Conservation (phyloP, 2,113 vertebrate species). For the Aegotheles bennettii region DNA sequence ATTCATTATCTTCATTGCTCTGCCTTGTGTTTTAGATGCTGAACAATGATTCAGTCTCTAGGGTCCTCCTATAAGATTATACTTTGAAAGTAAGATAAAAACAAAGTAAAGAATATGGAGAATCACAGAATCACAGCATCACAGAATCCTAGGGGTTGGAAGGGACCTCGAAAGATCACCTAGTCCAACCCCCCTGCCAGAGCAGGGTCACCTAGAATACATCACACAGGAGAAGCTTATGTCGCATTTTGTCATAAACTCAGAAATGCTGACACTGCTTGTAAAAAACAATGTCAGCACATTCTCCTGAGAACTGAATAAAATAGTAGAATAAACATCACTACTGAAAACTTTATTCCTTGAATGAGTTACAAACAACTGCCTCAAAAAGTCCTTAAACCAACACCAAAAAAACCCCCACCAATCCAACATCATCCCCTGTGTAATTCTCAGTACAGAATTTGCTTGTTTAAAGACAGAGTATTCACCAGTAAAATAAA, state of each 20-base stretch:
- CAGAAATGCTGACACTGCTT: background rate
- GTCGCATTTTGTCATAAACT: background rate
- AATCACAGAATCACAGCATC: too few species aligned
- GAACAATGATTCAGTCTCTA: background rate
- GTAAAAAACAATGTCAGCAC: background rate
- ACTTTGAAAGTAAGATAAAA: background rate
- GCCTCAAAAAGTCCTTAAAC: background rate
- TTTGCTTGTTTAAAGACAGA: background rate
- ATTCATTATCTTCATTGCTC: background rate
- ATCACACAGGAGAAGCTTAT: background rate
- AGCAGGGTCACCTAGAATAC: too few species aligned
- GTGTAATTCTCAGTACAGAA: background rate
- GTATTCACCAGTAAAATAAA: background rate
- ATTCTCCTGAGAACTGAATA: background rate
- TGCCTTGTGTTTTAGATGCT: background rate
- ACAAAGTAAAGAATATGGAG: background rate
- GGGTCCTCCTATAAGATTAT: background rate
- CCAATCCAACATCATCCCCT: accelerated
- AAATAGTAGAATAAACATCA: background rate
- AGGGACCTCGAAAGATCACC: too few species aligned
- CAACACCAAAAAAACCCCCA: background rate
- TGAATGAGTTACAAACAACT: background rate
- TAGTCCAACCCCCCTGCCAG: too few species aligned
- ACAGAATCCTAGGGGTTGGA: too few species aligned
- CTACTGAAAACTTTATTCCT: background rate